Evolutionary conservation across 2,888 invertebrate species (phyloP).

Genomic region (Polietes domitor): DNA sequence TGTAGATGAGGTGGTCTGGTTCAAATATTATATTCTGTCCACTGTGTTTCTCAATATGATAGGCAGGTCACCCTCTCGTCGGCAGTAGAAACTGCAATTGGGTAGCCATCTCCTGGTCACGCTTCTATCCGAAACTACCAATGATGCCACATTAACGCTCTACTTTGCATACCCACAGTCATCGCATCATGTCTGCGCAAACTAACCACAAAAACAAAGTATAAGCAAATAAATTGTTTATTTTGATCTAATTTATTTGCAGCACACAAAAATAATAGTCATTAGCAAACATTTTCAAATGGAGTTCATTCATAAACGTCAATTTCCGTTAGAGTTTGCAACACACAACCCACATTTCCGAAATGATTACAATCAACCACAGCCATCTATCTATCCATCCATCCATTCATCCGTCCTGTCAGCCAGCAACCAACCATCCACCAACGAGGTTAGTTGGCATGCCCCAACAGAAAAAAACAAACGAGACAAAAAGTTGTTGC

Average conservation of each 20-base stretch:
- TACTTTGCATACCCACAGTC: neutral
- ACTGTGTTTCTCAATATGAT: too few species aligned
- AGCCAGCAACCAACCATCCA: neutral
- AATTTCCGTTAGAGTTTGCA: slow-evolving; percentile 52
- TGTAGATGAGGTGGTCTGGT: too few species aligned
- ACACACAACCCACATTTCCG: slow-evolving; percentile 44
- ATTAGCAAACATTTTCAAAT: slow-evolving; percentile 31
- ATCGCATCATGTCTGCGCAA: neutral
- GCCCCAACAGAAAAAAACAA: neutral
- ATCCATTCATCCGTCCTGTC: neutral
- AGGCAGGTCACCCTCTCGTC: too few species aligned
- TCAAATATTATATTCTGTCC: too few species aligned
- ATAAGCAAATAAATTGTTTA: slow-evolving; percentile 7
- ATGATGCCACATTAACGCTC: too few species aligned
- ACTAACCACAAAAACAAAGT: slow-evolving; percentile 13
- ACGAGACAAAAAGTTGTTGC: slow-evolving; percentile 1
- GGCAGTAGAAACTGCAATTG: too few species aligned
- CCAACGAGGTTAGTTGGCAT: neutral
- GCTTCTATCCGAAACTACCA: too few species aligned
- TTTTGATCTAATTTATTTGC: slow-evolving; percentile 24
- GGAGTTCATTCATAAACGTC: slow-evolving; percentile 36
- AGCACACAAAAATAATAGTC: neutral
- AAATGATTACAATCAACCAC: slow-evolving; percentile 52
- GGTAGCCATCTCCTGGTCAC: too few species aligned
- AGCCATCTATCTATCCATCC: neutral